Base-by-base conservation (phyloP, 2,113 vertebrate genomes). In the Corythornis madagascariensis region DNA sequence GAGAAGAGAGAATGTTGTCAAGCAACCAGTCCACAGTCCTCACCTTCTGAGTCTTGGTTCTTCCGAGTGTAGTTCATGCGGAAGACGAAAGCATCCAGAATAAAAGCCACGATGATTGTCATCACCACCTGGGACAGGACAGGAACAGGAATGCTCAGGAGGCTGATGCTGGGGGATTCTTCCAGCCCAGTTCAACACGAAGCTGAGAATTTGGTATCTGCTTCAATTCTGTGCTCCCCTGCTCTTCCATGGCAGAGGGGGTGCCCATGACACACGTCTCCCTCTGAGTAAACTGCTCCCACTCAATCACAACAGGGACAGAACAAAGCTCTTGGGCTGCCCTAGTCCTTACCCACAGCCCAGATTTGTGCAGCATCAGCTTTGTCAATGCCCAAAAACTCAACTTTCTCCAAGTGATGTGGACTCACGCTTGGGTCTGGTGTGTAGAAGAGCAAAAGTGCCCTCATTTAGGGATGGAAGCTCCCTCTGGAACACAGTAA, bases 21-120 rank as follows among this genome's bases (percentile, higher is more conserved):
- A 40, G 14, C 7, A 50, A 45, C 4, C 61, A 69, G 7, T 14
- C 24, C 50, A 7, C 1, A 69, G 33, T 16, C 87, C 97, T 96
- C 95, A 94, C 98, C 98, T 97, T 99, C 97, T 2, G 98, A 98
- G 74, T 99, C 99, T 89, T 97, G 97, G 97, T 98, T 99, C 97
- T 99, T 99, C 75, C 99, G 98, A 85, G 98, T 98, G 97, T 99
- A 99, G 98, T 99, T 99, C 99, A 99, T 99, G 29, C 99, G 98
- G 97, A 99, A 99, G 78, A 99, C 98, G 11, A 99, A 99, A 2
- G 99, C 99, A 56, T 99, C 99, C 47, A 99, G 97, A 92, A 99
- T 99, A 93, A 99, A 99, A 47, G 99, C 99, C 52, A 99, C 99
- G 0, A 99, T 99, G 78, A 99, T 99, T 2, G 99, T 99, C 98